Conservation (phyloP, 2,113 vertebrate genomes). For the Macquaria ambigua region DNA sequence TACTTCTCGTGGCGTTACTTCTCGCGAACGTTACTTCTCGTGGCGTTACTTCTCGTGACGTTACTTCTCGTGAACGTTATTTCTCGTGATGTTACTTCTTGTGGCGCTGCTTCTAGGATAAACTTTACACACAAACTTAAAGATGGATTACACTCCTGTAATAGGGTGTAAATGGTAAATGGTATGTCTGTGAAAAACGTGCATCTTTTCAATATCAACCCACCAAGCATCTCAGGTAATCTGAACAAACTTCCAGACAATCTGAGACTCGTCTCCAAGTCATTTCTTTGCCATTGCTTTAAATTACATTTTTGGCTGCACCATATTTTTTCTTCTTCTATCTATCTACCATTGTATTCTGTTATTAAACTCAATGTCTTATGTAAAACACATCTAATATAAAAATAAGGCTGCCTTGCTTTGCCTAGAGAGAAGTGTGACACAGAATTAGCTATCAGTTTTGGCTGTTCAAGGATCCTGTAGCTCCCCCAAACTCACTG, state of each 20-base stretch:
- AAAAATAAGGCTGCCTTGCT: neutral
- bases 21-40: no score
- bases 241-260: neutral
- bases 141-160: no score
- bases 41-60: no score
- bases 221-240: neutral
- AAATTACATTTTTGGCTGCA: neutral
- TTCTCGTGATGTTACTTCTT: no score
- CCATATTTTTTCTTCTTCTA: neutral
- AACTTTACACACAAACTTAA: no score
- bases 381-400: neutral
- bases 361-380: neutral
- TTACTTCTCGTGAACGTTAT: no score
- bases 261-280: neutral
- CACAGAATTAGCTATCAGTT: neutral
- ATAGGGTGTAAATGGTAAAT: no score
- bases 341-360: neutral
- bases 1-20: no score
- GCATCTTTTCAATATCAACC: no score
- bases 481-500: neutral
- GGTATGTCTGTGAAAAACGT: no score
- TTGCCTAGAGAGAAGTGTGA: neutral
- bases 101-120: no score
- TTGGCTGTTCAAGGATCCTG: conserved; percentile 3
- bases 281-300: neutral